phyloP scores from a whole-genome alignment of 2,888 invertebrate genomes.

The Macaria liturata region DNA sequence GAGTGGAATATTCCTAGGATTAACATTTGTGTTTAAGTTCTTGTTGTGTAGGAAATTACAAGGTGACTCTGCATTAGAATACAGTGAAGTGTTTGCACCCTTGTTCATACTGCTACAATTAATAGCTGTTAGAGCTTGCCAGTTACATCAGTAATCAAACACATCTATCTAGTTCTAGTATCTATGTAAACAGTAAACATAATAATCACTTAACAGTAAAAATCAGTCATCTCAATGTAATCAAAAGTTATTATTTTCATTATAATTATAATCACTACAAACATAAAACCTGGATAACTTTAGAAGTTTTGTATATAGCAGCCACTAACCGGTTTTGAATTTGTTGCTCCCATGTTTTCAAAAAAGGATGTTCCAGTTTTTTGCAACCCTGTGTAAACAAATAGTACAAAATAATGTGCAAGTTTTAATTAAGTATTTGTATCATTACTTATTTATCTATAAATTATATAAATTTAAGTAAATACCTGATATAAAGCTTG shows the following conservation, averaged over 20 bases:
- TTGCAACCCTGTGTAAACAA: conserved; percentile 51
- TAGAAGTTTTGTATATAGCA: no score
- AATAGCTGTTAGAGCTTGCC: conserved; percentile 96
- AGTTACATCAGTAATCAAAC: conserved; percentile 84
- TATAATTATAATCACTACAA: no score
- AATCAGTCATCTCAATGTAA: conserved; percentile 7
- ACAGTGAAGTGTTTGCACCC: conserved; percentile 96
- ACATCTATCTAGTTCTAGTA: background rate
- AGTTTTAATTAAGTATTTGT: no score
- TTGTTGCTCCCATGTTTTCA: conserved; percentile 37
- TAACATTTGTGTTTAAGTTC: conserved; percentile 95
- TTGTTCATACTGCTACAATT: conserved; percentile 95
- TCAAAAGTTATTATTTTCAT: conserved; percentile 15
- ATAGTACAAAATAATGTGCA: no score
- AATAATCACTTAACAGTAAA: conserved; percentile 10
- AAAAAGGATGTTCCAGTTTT: conserved; percentile 68
- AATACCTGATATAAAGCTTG: conserved; percentile 68
- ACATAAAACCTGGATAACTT: no score
- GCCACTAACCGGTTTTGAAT: conserved; percentile 47
- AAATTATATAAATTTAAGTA: no score
- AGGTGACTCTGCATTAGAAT: conserved; percentile 91
- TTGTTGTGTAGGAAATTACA: conserved; percentile 94
- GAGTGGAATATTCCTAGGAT: conserved; percentile 91
- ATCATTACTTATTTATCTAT: no score
- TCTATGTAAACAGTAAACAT: background rate